These are phyloP conservation scores for Anolis apletophallus DNA, from an alignment of 2,797 vertebrate genomes.

Conservation along the genomic window DNA sequence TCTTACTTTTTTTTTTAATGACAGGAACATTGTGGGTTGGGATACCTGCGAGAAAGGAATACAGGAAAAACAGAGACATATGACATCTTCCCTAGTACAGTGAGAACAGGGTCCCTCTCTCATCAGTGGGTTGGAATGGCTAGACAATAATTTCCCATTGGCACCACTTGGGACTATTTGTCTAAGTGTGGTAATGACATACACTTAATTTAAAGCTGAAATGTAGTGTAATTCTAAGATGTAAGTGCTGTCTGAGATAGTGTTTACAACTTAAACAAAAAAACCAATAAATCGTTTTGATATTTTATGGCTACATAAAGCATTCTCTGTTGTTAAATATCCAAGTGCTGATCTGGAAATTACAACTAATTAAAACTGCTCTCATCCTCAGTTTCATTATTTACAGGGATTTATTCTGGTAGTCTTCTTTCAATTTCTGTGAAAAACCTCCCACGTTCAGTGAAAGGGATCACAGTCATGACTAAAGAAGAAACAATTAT, in stretches of 20 bases:
- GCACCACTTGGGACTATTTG: neutral
- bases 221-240: too few species aligned
- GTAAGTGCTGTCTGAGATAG: neutral
- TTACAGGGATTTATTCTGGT: conserved; percentile 18
- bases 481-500: conserved; percentile 19
- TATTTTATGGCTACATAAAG: neutral
- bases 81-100: neutral
- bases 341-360: neutral
- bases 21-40: neutral
- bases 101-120: neutral
- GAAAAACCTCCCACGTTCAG: conserved; percentile 13
- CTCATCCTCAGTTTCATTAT: neutral
- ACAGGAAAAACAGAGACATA: neutral
- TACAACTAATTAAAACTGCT: neutral
- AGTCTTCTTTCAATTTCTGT: conserved; percentile 8
- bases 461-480: conserved; percentile 3
- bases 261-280: neutral
- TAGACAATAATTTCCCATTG: neutral
- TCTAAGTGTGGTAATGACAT: neutral
- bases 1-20: neutral
- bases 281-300: neutral
- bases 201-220: neutral
- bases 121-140: neutral
- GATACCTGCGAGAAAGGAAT: neutral
- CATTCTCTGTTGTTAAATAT: neutral